Evolutionary conservation across 2,888 invertebrate species (phyloP), one percentile per base, ranked within the genome.

Genomic region (Hyposoter dolosus): DNA sequence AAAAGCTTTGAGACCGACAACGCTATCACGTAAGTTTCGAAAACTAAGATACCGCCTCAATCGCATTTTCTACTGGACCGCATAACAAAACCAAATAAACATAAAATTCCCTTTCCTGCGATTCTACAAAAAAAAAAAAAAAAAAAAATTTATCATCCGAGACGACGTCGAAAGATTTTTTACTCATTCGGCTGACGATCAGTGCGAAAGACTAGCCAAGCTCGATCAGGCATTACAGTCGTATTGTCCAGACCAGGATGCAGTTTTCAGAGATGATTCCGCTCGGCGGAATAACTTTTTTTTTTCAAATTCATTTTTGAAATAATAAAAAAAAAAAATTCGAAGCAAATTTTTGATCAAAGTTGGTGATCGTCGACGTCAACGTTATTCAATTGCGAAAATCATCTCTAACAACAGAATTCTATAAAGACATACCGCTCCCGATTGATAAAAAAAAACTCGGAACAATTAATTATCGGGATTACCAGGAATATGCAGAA

Each of bases 21-120:
- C 47, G 68, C 76, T 72, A 74, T 65, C 77, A 81, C 81, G 83
- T 83, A 81, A 83, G 83, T 81, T 74, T 81, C 80, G 77, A 83
- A 28, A 43, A 56, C 12, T 10, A 47, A 76, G n/a, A 43, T 23
- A 40, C 35, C 60, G 19, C 32, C 56, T 43, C 50, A 66, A 53
- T 47, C 32, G n/a, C 56, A 10, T 60, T 40, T 40, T 10, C 40
- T 56, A 28, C 28, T 60, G 5, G 17, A 56, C 12, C 35, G 17
- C n/a, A 40, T n/a, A 40, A n/a, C 65, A 3, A 68, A 68, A 19
- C 19, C 43, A 28, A 10, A 7, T 9, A 65, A n/a, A 65, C 32
- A 5, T 17, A 43, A 45, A 68, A 53, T 23, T 40, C 35, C 28
- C 40, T 47, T 65, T 76, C 47, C 32, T 47, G 32, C 32, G 5